phyloP scores from a whole-genome alignment of 2,797 vertebrate species.

The Gymnothorax javanicus region DNA sequence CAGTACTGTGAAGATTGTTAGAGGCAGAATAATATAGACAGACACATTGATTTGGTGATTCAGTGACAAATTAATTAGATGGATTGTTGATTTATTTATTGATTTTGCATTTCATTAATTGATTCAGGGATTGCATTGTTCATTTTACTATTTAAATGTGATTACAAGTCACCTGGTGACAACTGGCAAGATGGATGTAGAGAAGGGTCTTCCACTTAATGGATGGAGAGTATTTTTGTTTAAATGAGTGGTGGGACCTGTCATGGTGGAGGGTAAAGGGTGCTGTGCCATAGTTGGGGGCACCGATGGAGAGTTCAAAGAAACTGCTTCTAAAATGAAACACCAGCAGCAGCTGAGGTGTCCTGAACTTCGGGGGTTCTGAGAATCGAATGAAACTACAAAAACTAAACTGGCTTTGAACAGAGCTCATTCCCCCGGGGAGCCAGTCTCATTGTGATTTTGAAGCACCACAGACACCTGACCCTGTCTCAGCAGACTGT shows the following conservation, averaged over 20 bases:
- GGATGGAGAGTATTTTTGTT: neutral
- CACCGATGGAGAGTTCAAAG: neutral
- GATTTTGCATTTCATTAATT: too few relatives aligned
- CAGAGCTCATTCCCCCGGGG: neutral
- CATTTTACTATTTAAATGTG: too few relatives aligned
- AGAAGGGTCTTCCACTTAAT: neutral
- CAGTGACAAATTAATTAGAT: too few relatives aligned
- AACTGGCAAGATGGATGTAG: neutral
- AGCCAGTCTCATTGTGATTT: neutral
- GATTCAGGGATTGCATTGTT: too few relatives aligned
- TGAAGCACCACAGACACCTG: neutral
- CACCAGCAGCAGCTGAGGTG: neutral
- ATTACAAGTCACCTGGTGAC: too few relatives aligned
- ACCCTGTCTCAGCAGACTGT: neutral
- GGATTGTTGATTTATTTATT: too few relatives aligned
- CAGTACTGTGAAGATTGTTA: too few relatives aligned
- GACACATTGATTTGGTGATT: too few relatives aligned
- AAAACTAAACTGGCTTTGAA: neutral
- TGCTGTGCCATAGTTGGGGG: neutral
- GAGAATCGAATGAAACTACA: neutral
- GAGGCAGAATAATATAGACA: too few relatives aligned
- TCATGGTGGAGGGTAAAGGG: neutral
- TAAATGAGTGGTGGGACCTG: neutral
- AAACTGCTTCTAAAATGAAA: neutral
- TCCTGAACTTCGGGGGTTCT: neutral